Conservation (phyloP, 2,888 invertebrate species). For the Dasypolia templi region DNA sequence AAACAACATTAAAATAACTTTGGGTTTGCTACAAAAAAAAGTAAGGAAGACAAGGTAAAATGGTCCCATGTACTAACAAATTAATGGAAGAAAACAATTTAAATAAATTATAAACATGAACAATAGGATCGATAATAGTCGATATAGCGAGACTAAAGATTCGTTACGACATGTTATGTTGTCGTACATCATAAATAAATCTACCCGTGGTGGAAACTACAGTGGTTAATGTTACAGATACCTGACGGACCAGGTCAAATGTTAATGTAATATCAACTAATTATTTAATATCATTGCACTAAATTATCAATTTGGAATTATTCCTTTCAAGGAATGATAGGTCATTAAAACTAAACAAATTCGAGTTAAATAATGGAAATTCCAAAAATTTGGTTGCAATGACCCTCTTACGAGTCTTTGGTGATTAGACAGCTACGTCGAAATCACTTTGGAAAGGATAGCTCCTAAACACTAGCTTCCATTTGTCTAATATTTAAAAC, state of each 20-base stretch:
- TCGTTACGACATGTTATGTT: slow-evolving; percentile 31
- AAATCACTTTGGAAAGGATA: slow-evolving; percentile 51
- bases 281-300: slow-evolving; percentile 89
- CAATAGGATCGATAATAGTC: slow-evolving; percentile 72
- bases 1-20: slow-evolving; percentile 87
- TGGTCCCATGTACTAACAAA: slow-evolving; percentile 81
- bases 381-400: slow-evolving; percentile 59
- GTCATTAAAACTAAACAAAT: slow-evolving; percentile 85
- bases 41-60: slow-evolving; percentile 85
- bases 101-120: slow-evolving; percentile 80
- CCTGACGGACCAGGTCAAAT: slow-evolving; percentile 62
- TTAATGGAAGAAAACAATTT: slow-evolving; percentile 74
- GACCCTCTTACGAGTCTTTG: slow-evolving; percentile 27
- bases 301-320: slow-evolving; percentile 88
- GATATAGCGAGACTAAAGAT: slow-evolving; percentile 66
- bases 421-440: slow-evolving; percentile 41
- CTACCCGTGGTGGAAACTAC: slow-evolving; percentile 74
- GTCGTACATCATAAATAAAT: slow-evolving; percentile 66
- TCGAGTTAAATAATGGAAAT: slow-evolving; percentile 81
- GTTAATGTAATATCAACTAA: slow-evolving; percentile 76
- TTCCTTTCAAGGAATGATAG: slow-evolving; percentile 87
- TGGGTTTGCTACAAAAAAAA: slow-evolving; percentile 85
- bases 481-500: slow-evolving; percentile 61
- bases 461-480: slow-evolving; percentile 56
- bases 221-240: slow-evolving; percentile 64